Evolutionary conservation across 2,113 vertebrate genomes (phyloP).

Genomic region (Psilopsiagon aurifrons): DNA sequence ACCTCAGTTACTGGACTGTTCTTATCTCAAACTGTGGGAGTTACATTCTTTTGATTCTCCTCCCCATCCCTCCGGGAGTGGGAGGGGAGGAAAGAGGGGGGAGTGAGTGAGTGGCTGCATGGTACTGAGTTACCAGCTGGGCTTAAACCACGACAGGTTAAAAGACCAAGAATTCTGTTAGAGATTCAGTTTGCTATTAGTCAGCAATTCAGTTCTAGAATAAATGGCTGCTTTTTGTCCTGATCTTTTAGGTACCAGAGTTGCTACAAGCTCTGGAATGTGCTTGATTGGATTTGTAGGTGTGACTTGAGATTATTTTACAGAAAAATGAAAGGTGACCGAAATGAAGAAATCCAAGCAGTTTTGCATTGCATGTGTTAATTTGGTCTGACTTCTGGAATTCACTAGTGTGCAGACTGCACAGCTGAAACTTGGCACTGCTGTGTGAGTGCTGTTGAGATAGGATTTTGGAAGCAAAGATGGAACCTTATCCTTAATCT

Average conservation of each 20-base stretch:
- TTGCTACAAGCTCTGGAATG: neutral
- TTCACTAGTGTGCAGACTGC: neutral
- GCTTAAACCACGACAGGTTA: neutral
- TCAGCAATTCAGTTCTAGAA: neutral
- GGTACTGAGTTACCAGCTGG: too few species aligned
- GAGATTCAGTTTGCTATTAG: neutral
- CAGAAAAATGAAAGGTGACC: neutral
- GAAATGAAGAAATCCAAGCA: neutral
- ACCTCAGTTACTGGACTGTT: too few species aligned
- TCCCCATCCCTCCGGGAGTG: too few species aligned
- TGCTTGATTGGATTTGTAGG: neutral
- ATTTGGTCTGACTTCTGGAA: conserved; percentile 1
- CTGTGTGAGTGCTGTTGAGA: conserved; percentile 3
- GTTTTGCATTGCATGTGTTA: neutral
- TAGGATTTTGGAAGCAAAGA: conserved; percentile 39
- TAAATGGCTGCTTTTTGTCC: neutral
- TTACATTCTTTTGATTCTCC: too few species aligned
- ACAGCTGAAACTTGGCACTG: conserved; percentile 56
- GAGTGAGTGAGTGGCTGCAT: too few species aligned
- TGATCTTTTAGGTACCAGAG: neutral
- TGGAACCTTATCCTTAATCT: conserved; percentile 60
- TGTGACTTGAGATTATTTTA: neutral
- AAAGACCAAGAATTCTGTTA: neutral
- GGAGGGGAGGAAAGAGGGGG: too few species aligned
- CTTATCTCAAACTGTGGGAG: too few species aligned